Conservation (phyloP, 2,113 vertebrate species). For the Elachura formosa region DNA sequence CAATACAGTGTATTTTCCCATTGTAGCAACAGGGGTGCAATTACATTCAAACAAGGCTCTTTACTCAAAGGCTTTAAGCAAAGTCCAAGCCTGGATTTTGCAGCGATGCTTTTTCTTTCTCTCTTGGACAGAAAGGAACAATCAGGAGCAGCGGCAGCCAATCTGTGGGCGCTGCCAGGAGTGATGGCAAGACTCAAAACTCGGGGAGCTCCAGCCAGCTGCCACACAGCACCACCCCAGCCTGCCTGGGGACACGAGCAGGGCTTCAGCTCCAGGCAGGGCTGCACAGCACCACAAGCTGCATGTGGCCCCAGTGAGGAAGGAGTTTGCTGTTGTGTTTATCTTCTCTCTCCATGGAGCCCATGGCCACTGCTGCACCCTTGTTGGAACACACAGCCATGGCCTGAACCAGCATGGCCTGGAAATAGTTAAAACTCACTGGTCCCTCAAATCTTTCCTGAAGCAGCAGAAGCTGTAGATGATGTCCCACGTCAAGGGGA, state of each 20-base stretch:
- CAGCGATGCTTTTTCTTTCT: slow-evolving; percentile 38
- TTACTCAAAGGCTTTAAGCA: slow-evolving; percentile 43
- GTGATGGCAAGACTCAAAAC: not conserved
- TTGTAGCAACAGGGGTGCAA: slow-evolving; percentile 60
- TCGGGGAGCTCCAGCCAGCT: not conserved
- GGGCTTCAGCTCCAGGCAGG: not conserved
- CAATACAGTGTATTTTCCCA: slow-evolving; percentile 53
- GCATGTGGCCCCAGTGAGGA: not conserved
- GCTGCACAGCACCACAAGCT: not conserved
- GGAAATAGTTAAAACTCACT: not conserved
- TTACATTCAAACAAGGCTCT: slow-evolving; percentile 59
- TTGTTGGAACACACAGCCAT: not conserved
- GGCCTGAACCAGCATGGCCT: not conserved
- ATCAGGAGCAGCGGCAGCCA: not conserved
- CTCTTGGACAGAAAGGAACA: slow-evolving; percentile 14
- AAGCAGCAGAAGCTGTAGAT: not conserved
- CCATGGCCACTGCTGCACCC: not conserved
- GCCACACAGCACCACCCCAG: not conserved
- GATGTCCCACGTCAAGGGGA: not conserved
- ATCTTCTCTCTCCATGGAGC: not conserved
- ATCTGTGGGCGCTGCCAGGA: not conserved
- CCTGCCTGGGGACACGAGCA: too few relatives aligned
- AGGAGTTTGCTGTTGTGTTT: not conserved
- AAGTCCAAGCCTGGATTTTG: slow-evolving; percentile 56
- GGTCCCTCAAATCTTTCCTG: not conserved